These are phyloP conservation scores for Apis dorsata DNA, from an alignment of 1,140 invertebrate species.

Conservation along the genomic window DNA sequence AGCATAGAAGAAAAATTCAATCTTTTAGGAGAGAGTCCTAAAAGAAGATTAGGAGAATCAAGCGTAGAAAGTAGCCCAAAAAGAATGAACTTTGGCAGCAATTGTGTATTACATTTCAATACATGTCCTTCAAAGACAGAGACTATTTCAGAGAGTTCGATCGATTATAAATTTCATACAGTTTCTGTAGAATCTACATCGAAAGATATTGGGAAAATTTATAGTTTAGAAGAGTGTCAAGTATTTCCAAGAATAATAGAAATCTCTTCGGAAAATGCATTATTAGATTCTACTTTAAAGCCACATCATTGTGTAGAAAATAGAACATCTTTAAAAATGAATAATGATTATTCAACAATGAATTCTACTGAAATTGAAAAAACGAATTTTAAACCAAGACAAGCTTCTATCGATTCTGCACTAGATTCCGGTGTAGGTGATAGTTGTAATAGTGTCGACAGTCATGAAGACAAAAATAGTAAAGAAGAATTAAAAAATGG, in stretches of 20 bases:
- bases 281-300: slow-evolving; percentile 30
- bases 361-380: slow-evolving; percentile 55
- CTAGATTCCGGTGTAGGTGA: slow-evolving; percentile 81
- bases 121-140: not conserved
- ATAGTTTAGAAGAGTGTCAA: slow-evolving; percentile 75
- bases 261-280: slow-evolving; percentile 30
- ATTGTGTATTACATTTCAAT: slow-evolving; percentile 4
- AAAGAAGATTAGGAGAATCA: slow-evolving; percentile 72
- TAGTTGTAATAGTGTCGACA: slow-evolving; percentile 79
- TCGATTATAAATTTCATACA: slow-evolving; percentile 49
- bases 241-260: slow-evolving; percentile 73
- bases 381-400: slow-evolving; percentile 73
- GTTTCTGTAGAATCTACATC: slow-evolving; percentile 63
- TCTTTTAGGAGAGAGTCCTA: slow-evolving; percentile 71
- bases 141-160: slow-evolving; percentile 2
- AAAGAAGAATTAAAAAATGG: slow-evolving; percentile 53
- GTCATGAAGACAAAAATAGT: slow-evolving; percentile 68
- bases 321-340: slow-evolving; percentile 4
- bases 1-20: slow-evolving; percentile 68
- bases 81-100: slow-evolving; percentile 67
- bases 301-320: slow-evolving; percentile 8
- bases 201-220: slow-evolving; percentile 65
- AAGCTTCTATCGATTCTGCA: slow-evolving; percentile 81
- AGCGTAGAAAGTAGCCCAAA: slow-evolving; percentile 75
- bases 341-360: not conserved